Evolutionary conservation across 2,113 vertebrate genomes (phyloP), one percentile per base, ranked within the genome.

Genomic region (Antigone vipio): DNA sequence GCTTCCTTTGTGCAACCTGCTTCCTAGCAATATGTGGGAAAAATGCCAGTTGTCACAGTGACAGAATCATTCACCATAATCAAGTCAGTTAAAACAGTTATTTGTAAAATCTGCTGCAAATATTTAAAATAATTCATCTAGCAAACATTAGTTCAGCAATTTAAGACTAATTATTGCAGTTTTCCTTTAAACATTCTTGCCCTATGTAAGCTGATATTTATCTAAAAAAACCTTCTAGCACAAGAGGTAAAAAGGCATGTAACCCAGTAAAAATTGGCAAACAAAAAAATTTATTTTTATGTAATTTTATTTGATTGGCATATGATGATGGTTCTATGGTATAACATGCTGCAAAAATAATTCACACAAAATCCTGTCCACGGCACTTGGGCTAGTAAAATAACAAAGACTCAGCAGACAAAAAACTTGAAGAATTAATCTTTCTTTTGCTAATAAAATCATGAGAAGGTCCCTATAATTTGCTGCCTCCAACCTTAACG

Each of bases 241-340:
- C 53, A 85, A 85, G 78, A 76, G 68, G 89, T 38, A 90, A 79
- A 94, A 95, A 91, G 92, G 64, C 76, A 63, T 80, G 72, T 73
- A 84, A 97, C 45, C 86, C 96, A 97, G 93, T 90, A 98, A 97
- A 97, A 87, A 96, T 23, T 91, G 92, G 93, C 94, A 98, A 97
- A 95, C 63, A 93, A 97, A 96, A 91, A 96, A 58, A 53, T 91
- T 97, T 78, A 89, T 96, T 97, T 97, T 91, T 67, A 95, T 0
- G 91, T 24, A 47, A 52, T 89, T 97, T 97, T 96, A 94, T 97
- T 97, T 80, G 44, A 89, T 87, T 91, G 67, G 85, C 76, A 85
- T 71, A 64, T 19, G 85, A 91, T 85, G 55, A 42, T 12, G 23
- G 42, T 96, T 88, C 85, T 97, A 10, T 75, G 73, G 55, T 52